These are phyloP conservation scores for Ichneumoninae sp. DNA, from an alignment of 2,888 invertebrate species.

Conservation along the genomic window DNA sequence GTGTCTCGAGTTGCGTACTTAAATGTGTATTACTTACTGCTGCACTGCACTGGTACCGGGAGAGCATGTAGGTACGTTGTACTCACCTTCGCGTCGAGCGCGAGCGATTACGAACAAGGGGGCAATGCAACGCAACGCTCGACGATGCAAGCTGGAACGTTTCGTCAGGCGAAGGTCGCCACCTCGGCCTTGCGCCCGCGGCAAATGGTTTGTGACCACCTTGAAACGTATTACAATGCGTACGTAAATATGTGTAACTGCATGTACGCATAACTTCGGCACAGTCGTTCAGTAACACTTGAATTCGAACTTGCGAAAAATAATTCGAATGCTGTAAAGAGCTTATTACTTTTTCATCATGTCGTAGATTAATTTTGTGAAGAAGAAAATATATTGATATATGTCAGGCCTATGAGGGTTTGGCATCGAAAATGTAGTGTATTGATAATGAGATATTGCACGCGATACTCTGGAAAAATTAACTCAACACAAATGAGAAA, in stretches of 20 bases:
- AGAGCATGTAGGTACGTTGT: slow-evolving; percentile 43
- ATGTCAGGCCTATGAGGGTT: not conserved
- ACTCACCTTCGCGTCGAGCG: slow-evolving; percentile 58
- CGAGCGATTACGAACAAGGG: slow-evolving; percentile 57
- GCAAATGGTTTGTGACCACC: slow-evolving; percentile 46
- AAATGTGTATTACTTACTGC: slow-evolving; percentile 18
- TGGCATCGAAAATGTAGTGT: not conserved
- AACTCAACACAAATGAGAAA: not conserved
- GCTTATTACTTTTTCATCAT: not conserved
- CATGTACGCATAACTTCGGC: slow-evolving; percentile 2
- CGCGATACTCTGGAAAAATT: not conserved
- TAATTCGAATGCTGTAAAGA: not conserved
- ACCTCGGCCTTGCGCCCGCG: slow-evolving; percentile 71
- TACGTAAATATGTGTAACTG: not conserved
- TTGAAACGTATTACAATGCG: slow-evolving; percentile 33
- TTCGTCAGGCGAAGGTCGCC: slow-evolving; percentile 74
- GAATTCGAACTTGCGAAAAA: not conserved
- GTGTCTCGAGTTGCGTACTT: slow-evolving; percentile 45
- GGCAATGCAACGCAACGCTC: slow-evolving; percentile 53
- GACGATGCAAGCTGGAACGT: slow-evolving; percentile 58
- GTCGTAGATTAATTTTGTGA: not conserved
- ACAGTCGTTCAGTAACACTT: slow-evolving; percentile 26
- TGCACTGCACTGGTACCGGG: not conserved
- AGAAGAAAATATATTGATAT: not conserved
- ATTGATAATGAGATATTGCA: slow-evolving; percentile 1